phyloP scores from a whole-genome alignment of 2,113 vertebrate genomes.

The Bos indicus region DNA sequence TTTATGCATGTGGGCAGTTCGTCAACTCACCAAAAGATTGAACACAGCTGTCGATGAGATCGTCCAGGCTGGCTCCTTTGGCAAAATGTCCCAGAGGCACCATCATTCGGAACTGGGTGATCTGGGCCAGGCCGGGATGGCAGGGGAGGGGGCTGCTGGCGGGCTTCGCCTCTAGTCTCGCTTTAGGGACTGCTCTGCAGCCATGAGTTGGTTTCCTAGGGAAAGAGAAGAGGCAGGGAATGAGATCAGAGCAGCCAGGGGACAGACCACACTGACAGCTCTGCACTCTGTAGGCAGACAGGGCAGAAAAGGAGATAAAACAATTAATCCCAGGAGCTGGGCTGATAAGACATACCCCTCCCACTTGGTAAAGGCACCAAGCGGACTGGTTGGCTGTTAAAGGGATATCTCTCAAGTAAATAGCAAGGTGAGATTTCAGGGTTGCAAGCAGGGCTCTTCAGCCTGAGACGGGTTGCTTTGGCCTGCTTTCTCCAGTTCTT shows the following conservation, averaged over 20 bases:
- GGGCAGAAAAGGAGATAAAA: constrained; percentile 67
- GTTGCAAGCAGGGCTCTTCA: not conserved
- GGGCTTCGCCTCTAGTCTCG: constrained; percentile 84
- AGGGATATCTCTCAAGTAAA: constrained; percentile 54
- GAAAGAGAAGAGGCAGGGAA: constrained; percentile 37
- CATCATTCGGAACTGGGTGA: constrained; percentile 81
- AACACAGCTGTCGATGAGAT: constrained; percentile 93
- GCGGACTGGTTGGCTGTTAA: constrained; percentile 58
- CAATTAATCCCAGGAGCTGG: constrained; percentile 66
- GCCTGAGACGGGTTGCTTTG: not conserved
- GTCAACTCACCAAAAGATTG: constrained; percentile 92
- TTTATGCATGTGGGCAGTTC: constrained; percentile 39
- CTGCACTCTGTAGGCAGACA: constrained; percentile 22
- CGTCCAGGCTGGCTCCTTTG: constrained; percentile 94
- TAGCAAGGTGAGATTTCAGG: constrained; percentile 40
- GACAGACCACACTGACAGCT: not conserved
- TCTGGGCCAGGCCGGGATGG: constrained; percentile 81
- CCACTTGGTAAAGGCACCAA: constrained; percentile 69
- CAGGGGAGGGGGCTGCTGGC: constrained; percentile 75
- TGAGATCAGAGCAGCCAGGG: not conserved
- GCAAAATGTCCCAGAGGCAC: constrained; percentile 89
- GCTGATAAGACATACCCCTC: constrained; percentile 71
- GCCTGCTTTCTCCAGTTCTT: not conserved
- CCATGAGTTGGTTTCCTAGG: constrained; percentile 85
- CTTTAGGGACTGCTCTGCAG: constrained; percentile 83